These are phyloP conservation scores for Saccostrea glomerata DNA, from an alignment of 1,140 invertebrate genomes.

Conservation along the genomic window DNA sequence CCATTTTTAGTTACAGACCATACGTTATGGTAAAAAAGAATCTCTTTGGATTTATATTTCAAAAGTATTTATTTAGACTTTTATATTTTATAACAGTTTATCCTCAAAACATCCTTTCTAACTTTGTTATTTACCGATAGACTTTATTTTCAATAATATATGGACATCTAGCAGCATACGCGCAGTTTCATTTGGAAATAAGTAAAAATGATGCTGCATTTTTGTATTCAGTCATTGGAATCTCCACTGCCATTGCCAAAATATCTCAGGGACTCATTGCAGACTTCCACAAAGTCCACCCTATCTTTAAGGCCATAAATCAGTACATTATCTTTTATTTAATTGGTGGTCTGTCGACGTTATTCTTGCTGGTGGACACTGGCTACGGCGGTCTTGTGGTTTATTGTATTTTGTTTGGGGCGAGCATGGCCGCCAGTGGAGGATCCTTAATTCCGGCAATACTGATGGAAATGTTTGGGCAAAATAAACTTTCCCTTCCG, in stretches of 20 bases:
- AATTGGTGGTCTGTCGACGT: slow-evolving; percentile 48
- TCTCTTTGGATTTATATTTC: no score
- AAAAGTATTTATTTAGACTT: no score
- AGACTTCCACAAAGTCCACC: background rate
- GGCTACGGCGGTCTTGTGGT: slow-evolving; percentile 45
- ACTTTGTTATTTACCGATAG: no score
- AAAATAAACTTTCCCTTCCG: slow-evolving; percentile 46
- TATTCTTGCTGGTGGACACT: slow-evolving; percentile 40
- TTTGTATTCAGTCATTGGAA: slow-evolving; percentile 54
- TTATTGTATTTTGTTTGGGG: slow-evolving; percentile 53
- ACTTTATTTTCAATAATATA: slow-evolving; percentile 55
- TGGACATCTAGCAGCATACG: slow-evolving; percentile 54
- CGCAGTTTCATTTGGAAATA: slow-evolving; percentile 43
- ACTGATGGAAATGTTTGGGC: slow-evolving; percentile 55
- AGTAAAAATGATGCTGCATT: slow-evolving; percentile 38
- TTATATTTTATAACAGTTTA: no score
- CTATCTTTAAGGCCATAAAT: slow-evolving; percentile 47
- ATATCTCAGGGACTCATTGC: slow-evolving; percentile 50
- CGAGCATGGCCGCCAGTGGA: slow-evolving; percentile 48
- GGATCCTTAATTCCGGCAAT: slow-evolving; percentile 57
- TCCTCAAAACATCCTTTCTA: no score
- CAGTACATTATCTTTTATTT: slow-evolving; percentile 53
- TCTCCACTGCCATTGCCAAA: slow-evolving; percentile 51
- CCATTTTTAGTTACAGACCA: no score
- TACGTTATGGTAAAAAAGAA: no score